These are phyloP conservation scores for Allygus modestus DNA, from an alignment of 2,888 invertebrate species.

Conservation along the genomic window DNA sequence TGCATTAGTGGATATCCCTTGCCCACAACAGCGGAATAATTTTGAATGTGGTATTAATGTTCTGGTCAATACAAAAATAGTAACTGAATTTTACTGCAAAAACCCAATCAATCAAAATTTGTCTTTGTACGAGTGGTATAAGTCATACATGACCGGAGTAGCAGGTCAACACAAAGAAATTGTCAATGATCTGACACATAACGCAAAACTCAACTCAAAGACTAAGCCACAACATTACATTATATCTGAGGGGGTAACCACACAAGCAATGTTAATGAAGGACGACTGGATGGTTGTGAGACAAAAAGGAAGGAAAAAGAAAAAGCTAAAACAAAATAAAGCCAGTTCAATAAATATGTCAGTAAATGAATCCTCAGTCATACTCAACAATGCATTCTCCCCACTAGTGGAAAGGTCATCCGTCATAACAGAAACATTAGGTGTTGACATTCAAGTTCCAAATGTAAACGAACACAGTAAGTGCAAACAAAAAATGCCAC, in stretches of 20 bases:
- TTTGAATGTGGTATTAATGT: conserved; percentile 31
- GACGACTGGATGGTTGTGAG: background rate
- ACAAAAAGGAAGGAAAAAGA: no score
- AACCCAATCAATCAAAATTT: background rate
- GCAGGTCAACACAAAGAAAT: background rate
- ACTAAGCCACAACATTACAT: background rate
- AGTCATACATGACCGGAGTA: background rate
- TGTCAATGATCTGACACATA: background rate
- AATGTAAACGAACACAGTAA: background rate
- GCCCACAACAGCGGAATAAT: conserved; percentile 15
- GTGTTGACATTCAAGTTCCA: background rate
- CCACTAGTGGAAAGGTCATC: background rate
- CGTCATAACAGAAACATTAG: background rate
- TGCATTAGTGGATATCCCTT: background rate
- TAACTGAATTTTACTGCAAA: conserved; percentile 17
- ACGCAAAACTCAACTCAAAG: background rate
- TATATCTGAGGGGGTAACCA: background rate
- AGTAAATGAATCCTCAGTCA: background rate
- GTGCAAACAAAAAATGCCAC: no score
- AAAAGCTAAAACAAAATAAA: no score
- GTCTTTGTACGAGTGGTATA: conserved; percentile 11
- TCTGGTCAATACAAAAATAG: conserved; percentile 20
- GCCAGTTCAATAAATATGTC: no score
- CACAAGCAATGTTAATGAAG: background rate
- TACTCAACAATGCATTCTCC: background rate